Evolutionary conservation across 1,140 invertebrate species (phyloP), one percentile per base, ranked within the genome.

Genomic region (Temnothorax longispinosus): DNA sequence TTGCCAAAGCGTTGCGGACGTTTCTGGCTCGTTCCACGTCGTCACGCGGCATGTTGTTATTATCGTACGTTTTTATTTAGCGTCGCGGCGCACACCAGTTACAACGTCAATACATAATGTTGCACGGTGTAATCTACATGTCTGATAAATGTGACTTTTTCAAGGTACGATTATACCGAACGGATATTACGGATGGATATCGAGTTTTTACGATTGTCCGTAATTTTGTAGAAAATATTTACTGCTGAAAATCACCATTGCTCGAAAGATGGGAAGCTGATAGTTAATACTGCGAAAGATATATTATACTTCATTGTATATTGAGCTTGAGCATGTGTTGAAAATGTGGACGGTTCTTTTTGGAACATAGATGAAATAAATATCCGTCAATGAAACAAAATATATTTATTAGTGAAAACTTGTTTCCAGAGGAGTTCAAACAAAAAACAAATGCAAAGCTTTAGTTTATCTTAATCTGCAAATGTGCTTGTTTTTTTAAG

Each of bases 1-100:
- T 94, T 93, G 92, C 89, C 90, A 91, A 93, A 94, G 91, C 90
- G 86, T 89, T 87, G 91, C 91, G 87, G 87, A 91, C 92, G 91
- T 91, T 92, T 88, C 88, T 91, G 88, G 78, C 89, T 90, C 90
- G 88, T 89, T 91, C 87, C 88, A 87, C 84, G 84, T 87, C 91
- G 86, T 88, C 86, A 89, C 87, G 88, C 90, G 84, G 87, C 88
- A 71, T 85, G 85, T 91, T 90, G 90, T 91, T 91, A 91, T 91
- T 91, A 90, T 89, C 87, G 85, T 75, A 80, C 84, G 91, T 92
- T 93, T 94, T 92, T 93, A 90, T 93, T 88, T 88, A 88, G 62
- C 74, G 77, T 65, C 77, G 80, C 88, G 74, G 52, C 84, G 76
- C 58, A 41, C 72, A 64, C 52, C 58, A 65, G 38, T 78, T 69